Base-by-base conservation (phyloP, 64 coral and sea anemone species). In the Actinia equina region DNA sequence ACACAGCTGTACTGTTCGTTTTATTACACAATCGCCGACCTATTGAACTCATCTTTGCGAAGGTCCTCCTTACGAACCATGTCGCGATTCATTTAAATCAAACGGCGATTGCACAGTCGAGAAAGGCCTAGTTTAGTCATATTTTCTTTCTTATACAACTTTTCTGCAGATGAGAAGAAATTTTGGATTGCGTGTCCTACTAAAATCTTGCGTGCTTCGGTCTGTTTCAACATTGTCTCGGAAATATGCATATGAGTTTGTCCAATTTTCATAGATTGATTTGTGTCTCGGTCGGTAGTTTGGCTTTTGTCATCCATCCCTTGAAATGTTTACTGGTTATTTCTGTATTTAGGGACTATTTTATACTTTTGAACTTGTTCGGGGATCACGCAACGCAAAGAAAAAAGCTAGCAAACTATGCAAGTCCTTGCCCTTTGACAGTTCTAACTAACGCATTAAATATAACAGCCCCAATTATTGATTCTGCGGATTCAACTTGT, bases 211-310 rank as follows among this genome's bases (percentile, higher is more conserved):
- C 87, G 91, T 88, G 87, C 71, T 92, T 86, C n/a, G 52, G 25
- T 77, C 54, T 92, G 90, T 93, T 88, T 93, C 94, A 93, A 88
- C 94, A 93, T 80, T 93, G 94, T 97, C 94, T 97, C 85, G 65
- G 20, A 77, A 89, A 84, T 97, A 97, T 97, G 94, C 88, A 97
- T 93, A 97, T 97, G 86, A 85, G 90, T 44, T 87, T 83, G 89
- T 77, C 76, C 85, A 90, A 97, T 97, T 97, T 74, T 74, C 69
- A 74, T 74, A 74, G 69, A 74, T 74, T 74, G 69, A 74, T 30
- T 74, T 74, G 69, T 74, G 69, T 74, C 69, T 74, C 69, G 69
- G 27, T 74, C 69, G 69, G 69, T 18, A 74, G 69, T 74, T 71
- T 30, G 69, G 9, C 69, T 74, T 74, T 74, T 74, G 69, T 74